Base-by-base conservation (phyloP, 2,888 invertebrate species). In the Stenichneumon culpator region DNA sequence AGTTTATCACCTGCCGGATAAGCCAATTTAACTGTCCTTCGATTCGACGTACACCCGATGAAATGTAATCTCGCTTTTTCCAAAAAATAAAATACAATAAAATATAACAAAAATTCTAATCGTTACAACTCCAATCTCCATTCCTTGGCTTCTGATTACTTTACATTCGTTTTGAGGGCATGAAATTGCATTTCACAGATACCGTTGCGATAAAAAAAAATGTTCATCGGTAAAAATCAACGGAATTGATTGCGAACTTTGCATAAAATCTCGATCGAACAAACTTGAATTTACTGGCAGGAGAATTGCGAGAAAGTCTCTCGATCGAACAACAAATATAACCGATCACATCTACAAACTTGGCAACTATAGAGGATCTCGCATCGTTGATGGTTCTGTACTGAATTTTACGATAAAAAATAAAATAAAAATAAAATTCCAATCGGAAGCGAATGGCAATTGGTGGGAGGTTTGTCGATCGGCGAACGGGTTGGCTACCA, bases 401-500 rank as follows among this genome's bases (percentile, higher is more conserved):
- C 22, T 25, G 28, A 60, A 16, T 25, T 28, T 60, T 5, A 16
- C 14, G 22, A 16, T 60, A 11, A 19, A 19, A 54, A 54, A 54
- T 7, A 11, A 60, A 60, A 39, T n/a, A 65, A 19, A 36, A 36
- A 65, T 60, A 25, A 44, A 44, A 22, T 7, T 25, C 60, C 22
- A n/a, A 74, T 60, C 22, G 39, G 47, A 44, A 7, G 9, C 25
- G 32, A 39, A n/a, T n/a, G 63, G 5, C 14, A 5, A 16, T 32
- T 14, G 19, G 19, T 36, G 65, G 36, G 36, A 19, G 65, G n/a
- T 39, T 74, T 4, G 47, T 36, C 14, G 25, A 50, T 39, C 60
- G 57, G 32, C 63, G 69, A 73, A 73, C 52, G 63, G 72, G 87
- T 87, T 91, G 92, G 87, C 86, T 68, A 87, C 87, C 89, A 89